Evolutionary conservation across 2,888 invertebrate genomes (phyloP), one percentile per base, ranked within the genome.

Genomic region (Bedellia somnulentella): DNA sequence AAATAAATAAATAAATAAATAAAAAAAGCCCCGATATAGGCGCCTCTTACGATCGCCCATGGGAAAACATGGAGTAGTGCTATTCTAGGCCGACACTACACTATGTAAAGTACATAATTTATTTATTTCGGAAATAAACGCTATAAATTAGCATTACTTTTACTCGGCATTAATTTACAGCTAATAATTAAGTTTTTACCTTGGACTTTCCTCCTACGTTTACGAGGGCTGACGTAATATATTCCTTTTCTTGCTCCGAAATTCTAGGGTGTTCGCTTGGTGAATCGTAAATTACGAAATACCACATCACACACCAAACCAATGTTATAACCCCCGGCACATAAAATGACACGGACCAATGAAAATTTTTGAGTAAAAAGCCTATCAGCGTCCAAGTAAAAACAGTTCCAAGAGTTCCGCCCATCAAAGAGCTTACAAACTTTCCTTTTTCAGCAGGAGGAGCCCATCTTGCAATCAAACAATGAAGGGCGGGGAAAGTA

Each of bases 231-330:
- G 79, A 79, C 40, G 68, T 55, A 35, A 87, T 87, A 31, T 80
- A 83, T 32, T 80, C 71, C 35, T 70, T 80, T 46, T 87, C 87
- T 11, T 78, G 67, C 3, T 79, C 66, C 5, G 70, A 58, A 21
- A 86, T 87, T 26, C 80, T 73, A 1, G 76, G 80, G 45, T 86
- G 85, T 24, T 81, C 73, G 1, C 57, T 56, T 0, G 87, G 87
- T 14, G 79, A 77, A 45, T 87, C 85, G 1, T 79, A 78, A 0
- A 84, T 80, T 6, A 86, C 44, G 24, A 81, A 61, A 54, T 79
- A 80, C 82, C 86, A 86, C 5, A 81, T 12, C 5, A 12, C 18
- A 18, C 27, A 27, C 27, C 27, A 27, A 12, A 4, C n/a, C 12
- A 27, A 10, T 13, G 12, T 18, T 26, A 26, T 14, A 10, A 10